Evolutionary conservation across 1,140 invertebrate species (phyloP).

Genomic region (Neoseiulus cucumeris): DNA sequence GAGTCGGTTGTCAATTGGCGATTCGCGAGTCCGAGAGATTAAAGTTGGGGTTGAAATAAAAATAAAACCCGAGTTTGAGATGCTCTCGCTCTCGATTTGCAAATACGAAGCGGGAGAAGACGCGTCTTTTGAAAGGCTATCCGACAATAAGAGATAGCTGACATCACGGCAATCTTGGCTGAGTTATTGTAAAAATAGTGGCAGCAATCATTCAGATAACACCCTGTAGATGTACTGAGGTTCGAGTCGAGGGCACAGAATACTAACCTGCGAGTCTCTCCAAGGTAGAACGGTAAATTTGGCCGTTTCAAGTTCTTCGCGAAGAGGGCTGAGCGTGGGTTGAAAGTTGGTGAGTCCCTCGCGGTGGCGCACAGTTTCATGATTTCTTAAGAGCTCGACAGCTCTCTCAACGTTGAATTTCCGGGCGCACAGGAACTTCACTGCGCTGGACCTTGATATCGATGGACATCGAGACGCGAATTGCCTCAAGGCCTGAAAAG

Average conservation of each 20-base stretch:
- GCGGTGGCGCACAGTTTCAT: constrained; percentile 58
- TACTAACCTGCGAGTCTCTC: constrained; percentile 1
- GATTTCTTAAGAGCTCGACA: constrained; percentile 64
- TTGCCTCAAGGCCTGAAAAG: background rate
- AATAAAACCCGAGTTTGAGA: no score
- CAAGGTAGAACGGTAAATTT: constrained; percentile 71
- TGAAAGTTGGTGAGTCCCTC: constrained; percentile 67
- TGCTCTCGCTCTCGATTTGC: no score
- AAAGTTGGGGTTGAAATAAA: no score
- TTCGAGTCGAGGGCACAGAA: background rate
- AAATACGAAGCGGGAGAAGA: no score
- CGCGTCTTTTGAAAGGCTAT: no score
- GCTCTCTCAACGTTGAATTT: constrained; percentile 83
- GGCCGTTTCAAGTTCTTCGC: constrained; percentile 65
- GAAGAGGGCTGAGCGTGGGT: constrained; percentile 53
- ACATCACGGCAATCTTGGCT: no score
- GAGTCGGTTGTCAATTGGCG: no score
- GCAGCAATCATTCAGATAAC: background rate
- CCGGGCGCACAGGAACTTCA: constrained; percentile 79
- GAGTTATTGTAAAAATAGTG: no score
- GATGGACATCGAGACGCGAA: constrained; percentile 10
- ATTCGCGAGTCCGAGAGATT: no score
- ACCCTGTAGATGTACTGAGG: background rate
- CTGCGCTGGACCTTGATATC: constrained; percentile 55
- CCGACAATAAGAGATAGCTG: no score